These are phyloP conservation scores for Oxygymnocypris stewartii DNA, from an alignment of 2,113 vertebrate genomes.

Conservation along the genomic window DNA sequence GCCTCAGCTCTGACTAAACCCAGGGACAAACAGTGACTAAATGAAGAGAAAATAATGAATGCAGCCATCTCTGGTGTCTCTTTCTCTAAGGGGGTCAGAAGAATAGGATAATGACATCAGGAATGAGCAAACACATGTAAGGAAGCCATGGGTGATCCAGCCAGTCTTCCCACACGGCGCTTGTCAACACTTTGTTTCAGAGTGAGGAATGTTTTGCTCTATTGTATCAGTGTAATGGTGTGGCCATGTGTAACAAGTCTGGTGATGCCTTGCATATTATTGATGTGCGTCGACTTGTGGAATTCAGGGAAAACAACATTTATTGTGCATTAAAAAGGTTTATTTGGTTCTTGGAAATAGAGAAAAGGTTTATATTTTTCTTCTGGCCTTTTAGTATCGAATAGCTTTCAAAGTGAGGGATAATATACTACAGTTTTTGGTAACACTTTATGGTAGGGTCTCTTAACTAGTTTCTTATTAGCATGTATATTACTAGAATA, in stretches of 20 bases:
- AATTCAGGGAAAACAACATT: constrained; percentile 47
- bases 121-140: constrained; percentile 61
- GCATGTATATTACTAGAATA: no score
- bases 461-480: no score
- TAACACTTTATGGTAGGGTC: no score
- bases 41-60: constrained; percentile 60
- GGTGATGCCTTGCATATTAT: constrained; percentile 62
- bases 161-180: constrained; percentile 55
- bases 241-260: constrained; percentile 70
- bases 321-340: neutral
- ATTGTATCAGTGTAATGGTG: constrained; percentile 58
- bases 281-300: constrained; percentile 55
- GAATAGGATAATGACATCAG: constrained; percentile 59
- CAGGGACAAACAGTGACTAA: constrained; percentile 55
- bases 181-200: constrained; percentile 51
- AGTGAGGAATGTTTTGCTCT: constrained; percentile 53
- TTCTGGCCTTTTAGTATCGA: neutral
- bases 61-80: constrained; percentile 49
- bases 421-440: neutral
- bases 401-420: neutral
- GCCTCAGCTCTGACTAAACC: constrained; percentile 6
- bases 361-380: neutral
- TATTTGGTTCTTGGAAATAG: neutral
- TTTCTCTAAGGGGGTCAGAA: constrained; percentile 56
- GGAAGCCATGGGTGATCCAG: constrained; percentile 50